Conservation (phyloP, 2,888 invertebrate genomes). For the Pteria penguin region DNA sequence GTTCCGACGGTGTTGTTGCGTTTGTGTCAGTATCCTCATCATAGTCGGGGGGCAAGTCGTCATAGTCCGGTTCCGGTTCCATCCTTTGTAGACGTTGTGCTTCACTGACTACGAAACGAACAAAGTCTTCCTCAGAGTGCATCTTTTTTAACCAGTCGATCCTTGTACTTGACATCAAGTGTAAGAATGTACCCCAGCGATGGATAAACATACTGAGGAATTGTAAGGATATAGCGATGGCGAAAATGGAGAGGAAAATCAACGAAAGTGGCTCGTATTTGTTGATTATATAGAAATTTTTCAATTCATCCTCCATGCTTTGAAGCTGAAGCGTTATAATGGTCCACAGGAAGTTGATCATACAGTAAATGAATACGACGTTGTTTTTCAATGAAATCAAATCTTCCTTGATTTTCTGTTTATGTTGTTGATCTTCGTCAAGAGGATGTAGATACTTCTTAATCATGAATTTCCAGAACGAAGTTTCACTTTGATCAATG, state of each 20-base stretch:
- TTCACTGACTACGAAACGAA: constrained; percentile 71
- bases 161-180: constrained; percentile 73
- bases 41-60: constrained; percentile 60
- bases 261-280: constrained; percentile 73
- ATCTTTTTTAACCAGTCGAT: constrained; percentile 72
- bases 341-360: constrained; percentile 99
- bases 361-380: constrained; percentile 83
- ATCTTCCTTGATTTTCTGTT: constrained; percentile 69
- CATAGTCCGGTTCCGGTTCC: constrained; percentile 72
- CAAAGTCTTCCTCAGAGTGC: constrained; percentile 72
- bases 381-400: constrained; percentile 69
- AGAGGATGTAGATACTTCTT: constrained; percentile 96
- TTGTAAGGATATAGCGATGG: constrained; percentile 67
- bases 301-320: constrained; percentile 85
- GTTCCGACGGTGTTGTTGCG: constrained; percentile 38
- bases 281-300: constrained; percentile 82
- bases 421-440: constrained; percentile 90
- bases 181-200: constrained; percentile 74
- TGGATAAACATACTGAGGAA: constrained; percentile 74
- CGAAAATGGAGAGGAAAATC: constrained; percentile 70
- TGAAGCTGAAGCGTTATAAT: constrained; percentile 99
- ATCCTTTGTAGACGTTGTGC: constrained; percentile 68
- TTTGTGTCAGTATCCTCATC: constrained; percentile 54
- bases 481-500: constrained; percentile 88
- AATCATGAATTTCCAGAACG: constrained; percentile 96